These are phyloP conservation scores for Apoderus coryli DNA, from an alignment of 2,888 invertebrate species.

Conservation along the genomic window DNA sequence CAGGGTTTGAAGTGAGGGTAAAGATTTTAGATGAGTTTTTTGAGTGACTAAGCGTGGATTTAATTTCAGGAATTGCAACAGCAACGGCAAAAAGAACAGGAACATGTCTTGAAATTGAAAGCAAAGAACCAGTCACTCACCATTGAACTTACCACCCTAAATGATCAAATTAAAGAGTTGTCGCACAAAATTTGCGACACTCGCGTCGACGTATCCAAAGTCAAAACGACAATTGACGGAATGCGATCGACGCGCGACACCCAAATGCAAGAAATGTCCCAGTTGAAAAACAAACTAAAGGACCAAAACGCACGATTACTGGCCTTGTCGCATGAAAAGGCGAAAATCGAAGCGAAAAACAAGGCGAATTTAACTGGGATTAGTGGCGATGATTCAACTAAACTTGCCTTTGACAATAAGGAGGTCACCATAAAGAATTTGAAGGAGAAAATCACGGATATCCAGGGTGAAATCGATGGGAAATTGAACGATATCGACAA, in stretches of 20 bases:
- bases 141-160: slow-evolving; percentile 56
- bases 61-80: slow-evolving; percentile 80
- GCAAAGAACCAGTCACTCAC: slow-evolving; percentile 73
- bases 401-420: slow-evolving; percentile 51
- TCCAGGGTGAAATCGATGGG: slow-evolving; percentile 60
- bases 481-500: slow-evolving; percentile 71
- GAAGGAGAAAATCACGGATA: slow-evolving; percentile 53
- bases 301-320: slow-evolving; percentile 74
- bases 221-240: slow-evolving; percentile 91
- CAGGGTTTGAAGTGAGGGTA: too few relatives aligned
- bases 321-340: slow-evolving; percentile 69
- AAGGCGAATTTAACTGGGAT: slow-evolving; percentile 36
- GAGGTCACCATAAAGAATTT: slow-evolving; percentile 45
- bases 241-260: slow-evolving; percentile 88
- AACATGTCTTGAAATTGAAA: slow-evolving; percentile 70
- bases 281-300: slow-evolving; percentile 65
- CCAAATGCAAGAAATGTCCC: slow-evolving; percentile 75
- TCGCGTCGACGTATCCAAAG: slow-evolving; percentile 72
- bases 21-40: too few relatives aligned
- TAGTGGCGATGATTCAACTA: slow-evolving; percentile 37
- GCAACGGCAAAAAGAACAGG: slow-evolving; percentile 73
- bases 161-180: slow-evolving; percentile 52
- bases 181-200: slow-evolving; percentile 72
- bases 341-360: slow-evolving; percentile 60
- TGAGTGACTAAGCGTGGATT: too few relatives aligned